Base-by-base conservation (phyloP, 2,888 invertebrate genomes). In the Torymus auratus region DNA sequence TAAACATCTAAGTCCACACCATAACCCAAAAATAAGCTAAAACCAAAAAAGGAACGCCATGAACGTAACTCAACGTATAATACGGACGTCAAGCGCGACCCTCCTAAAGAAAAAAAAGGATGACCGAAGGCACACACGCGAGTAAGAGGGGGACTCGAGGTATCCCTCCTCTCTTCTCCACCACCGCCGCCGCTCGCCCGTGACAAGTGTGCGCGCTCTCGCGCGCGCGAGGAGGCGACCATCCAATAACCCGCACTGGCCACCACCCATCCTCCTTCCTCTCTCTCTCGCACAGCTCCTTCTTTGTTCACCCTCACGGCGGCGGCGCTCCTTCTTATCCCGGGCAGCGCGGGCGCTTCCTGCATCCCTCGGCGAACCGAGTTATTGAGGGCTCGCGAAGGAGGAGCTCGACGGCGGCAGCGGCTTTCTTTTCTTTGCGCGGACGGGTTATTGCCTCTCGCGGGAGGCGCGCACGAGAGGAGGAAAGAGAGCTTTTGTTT, bases 221-320 rank as follows among this genome's bases (percentile, higher is more conserved):
- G 20, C 20, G 20, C 20, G 20, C 20, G 77, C 78, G 74, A 87
- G 28, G 28, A 89, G 88, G 87, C 86, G 88, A 85, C 87, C 87
- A 88, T 88, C 89, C 89, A 89, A 90, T 89, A 89, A 90, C 87
- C 89, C 88, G 86, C 88, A 78, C 71, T 68, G 78, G 74, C 81
- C 75, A 79, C 71, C 77, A 17, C 2, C 61, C 52, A 11, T 69
- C 73, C 82, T 82, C 81, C 20, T 55, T 77, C 80, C 81, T 78
- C 81, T 58, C 68, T 72, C 62, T 73, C 78, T 15, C 67, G 23
- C 76, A 71, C 74, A 61, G 70, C 67, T 70, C 60, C 58, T 61
- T 73, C 72, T 72, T 78, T 72, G 72, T 67, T 72, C 72, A 28
- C 55, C 55, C 56, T 23, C 64, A n/a, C 20, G 12, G 14, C 14